Percentiles rank a stretch among this genome's conserved stretches.
Conservation (phyloP, 2,797 vertebrate genomes). For the Hapalemur alaotrensis region DNA sequence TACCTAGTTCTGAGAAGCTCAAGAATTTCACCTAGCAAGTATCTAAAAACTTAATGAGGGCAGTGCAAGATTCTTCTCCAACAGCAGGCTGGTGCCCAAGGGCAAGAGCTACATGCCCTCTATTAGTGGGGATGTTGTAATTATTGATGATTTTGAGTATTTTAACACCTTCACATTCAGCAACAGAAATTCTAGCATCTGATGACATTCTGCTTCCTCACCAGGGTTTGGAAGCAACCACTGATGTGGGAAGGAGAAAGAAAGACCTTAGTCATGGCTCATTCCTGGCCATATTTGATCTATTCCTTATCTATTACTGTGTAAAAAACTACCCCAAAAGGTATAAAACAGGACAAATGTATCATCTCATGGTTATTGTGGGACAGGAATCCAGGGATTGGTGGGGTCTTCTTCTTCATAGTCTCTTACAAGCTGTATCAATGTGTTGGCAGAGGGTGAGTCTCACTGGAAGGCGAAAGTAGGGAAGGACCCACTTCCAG, state of each 20-base stretch:
- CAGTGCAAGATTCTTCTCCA: background rate
- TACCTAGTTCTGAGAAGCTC: background rate
- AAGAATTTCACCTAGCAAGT: background rate
- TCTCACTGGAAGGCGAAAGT: background rate
- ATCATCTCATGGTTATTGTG: background rate
- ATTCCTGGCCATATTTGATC: background rate
- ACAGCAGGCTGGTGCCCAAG: background rate
- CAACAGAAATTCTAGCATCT: background rate
- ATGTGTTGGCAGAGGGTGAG: background rate
- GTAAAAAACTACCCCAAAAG: background rate
- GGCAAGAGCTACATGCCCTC: rapidly evolving
- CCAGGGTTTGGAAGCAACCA: background rate
- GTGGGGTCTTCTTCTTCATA: background rate
- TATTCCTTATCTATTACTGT: background rate
- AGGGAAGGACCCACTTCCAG: background rate
- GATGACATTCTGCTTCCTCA: background rate
- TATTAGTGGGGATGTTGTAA: too few species aligned
- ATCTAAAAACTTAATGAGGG: background rate
- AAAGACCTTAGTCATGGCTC: background rate
- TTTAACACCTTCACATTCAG: background rate
- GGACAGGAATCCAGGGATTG: background rate
- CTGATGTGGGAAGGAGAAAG: too few species aligned
- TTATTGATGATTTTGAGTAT: background rate
- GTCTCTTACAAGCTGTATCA: background rate
- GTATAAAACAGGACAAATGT: background rate